A percentile compares a stretch with the other conserved stretches of the same genome.
Conservation (phyloP, 92 coral and sea anemone species). For the Muricea muricata region DNA sequence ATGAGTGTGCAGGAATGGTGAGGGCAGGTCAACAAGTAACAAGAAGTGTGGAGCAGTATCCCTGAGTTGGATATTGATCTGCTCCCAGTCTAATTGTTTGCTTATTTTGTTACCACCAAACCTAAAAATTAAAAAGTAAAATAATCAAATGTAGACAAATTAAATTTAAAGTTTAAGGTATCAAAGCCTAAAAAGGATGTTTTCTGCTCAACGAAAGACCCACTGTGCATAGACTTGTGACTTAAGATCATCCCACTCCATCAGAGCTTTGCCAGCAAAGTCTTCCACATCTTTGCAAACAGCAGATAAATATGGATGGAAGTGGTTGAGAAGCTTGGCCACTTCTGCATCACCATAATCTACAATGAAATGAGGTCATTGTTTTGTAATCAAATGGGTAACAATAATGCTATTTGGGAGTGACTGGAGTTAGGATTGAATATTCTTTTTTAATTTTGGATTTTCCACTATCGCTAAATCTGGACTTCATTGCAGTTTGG, state of each 20-base stretch:
- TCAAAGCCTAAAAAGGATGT: neutral
- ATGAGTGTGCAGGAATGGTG: constrained; percentile 1
- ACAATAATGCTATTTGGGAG: neutral
- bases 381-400: constrained; percentile 15
- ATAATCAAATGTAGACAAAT: neutral
- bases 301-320: constrained; percentile 28
- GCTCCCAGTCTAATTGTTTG: constrained; percentile 33
- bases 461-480: constrained; percentile 23
- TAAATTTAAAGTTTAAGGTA: constrained; percentile 18
- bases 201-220: neutral
- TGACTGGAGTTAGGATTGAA: constrained; percentile 8
- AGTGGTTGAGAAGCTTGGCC: constrained; percentile 33
- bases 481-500: constrained; percentile 30
- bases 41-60: constrained; percentile 32
- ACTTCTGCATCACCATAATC: constrained; percentile 26
- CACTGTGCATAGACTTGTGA: constrained; percentile 19
- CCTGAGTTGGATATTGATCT: constrained; percentile 30
- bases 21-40: constrained; percentile 28
- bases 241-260: constrained; percentile 40
- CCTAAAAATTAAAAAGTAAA: constrained; percentile 10
- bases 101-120: constrained; percentile 36
- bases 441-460: neutral
- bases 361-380: constrained; percentile 3
- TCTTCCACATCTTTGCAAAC: constrained; percentile 23
- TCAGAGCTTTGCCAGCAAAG: constrained; percentile 26